phyloP scores from a whole-genome alignment of 2,797 vertebrate species.

The Vireo griseus region DNA sequence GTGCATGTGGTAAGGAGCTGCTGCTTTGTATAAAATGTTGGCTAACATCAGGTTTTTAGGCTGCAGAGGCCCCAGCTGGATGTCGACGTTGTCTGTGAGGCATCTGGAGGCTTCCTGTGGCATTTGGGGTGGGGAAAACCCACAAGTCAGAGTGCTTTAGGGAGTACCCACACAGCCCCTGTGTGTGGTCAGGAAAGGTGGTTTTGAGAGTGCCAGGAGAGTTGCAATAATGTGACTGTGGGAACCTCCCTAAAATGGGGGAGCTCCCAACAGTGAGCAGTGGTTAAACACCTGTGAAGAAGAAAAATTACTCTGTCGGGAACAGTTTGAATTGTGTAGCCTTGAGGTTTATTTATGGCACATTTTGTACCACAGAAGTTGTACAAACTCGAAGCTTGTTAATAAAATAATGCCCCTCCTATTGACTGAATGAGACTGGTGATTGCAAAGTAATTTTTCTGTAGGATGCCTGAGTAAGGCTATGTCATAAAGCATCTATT shows the following conservation, averaged over 20 bases:
- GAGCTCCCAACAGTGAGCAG: neutral
- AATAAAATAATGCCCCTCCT: neutral
- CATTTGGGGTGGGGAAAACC: neutral
- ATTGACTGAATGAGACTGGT: neutral
- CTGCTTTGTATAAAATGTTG: neutral
- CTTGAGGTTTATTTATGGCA: neutral
- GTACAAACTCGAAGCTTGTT: neutral
- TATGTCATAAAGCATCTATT: neutral
- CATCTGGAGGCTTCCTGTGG: neutral
- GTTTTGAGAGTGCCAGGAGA: neutral
- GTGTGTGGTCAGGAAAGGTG: neutral
- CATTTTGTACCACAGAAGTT: neutral
- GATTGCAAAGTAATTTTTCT: neutral
- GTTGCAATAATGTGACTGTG: neutral
- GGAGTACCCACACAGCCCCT: neutral
- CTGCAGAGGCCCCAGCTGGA: neutral
- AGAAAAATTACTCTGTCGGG: neutral
- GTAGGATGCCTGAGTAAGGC: neutral
- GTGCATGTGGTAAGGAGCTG: neutral
- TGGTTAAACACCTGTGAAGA: neutral
- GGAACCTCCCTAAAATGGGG: neutral
- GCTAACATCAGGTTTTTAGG: neutral
- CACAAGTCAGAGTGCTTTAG: neutral
- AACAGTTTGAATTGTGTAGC: neutral
- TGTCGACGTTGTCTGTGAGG: neutral